phyloP scores from a whole-genome alignment of 1,140 invertebrate species.

The Drosophila ananassae region DNA sequence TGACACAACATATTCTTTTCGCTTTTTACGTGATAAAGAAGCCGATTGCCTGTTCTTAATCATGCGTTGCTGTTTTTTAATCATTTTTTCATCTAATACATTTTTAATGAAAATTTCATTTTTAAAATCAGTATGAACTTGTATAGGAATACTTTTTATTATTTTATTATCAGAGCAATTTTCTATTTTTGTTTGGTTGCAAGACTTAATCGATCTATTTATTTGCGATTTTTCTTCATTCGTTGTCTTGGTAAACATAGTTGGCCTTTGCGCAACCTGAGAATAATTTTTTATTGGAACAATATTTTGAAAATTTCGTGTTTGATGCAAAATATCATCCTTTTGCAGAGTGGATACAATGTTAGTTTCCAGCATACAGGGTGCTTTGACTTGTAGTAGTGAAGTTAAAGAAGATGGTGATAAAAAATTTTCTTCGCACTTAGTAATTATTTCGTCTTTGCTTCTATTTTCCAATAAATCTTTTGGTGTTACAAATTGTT shows the following conservation, averaged over 20 bases:
- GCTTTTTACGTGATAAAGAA: constrained; percentile 94
- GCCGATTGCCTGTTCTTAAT: constrained; percentile 96
- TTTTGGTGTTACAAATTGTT: neutral
- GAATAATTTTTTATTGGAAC: neutral
- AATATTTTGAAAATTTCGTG: neutral
- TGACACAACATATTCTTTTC: constrained; percentile 94
- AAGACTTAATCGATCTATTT: neutral
- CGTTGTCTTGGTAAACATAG: neutral
- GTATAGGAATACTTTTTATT: constrained; percentile 1
- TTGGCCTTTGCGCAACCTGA: neutral
- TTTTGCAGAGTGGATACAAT: neutral
- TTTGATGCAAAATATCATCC: neutral
- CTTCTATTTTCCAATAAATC: neutral
- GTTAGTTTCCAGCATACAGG: neutral
- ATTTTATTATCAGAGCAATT: neutral
- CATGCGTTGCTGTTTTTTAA: constrained; percentile 94
- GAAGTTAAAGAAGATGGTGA: neutral
- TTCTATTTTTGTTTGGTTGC: neutral
- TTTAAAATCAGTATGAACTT: constrained; percentile 2
- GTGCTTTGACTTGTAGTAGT: neutral
- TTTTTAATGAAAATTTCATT: constrained; percentile 28
- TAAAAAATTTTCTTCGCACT: neutral
- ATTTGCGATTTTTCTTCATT: neutral
- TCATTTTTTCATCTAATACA: constrained; percentile 85
- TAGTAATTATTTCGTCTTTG: neutral